Percentiles rank a stretch among this genome's conserved stretches.
phyloP scores from a whole-genome alignment of 1,140 invertebrate genomes.

The Chelonus insularis region DNA sequence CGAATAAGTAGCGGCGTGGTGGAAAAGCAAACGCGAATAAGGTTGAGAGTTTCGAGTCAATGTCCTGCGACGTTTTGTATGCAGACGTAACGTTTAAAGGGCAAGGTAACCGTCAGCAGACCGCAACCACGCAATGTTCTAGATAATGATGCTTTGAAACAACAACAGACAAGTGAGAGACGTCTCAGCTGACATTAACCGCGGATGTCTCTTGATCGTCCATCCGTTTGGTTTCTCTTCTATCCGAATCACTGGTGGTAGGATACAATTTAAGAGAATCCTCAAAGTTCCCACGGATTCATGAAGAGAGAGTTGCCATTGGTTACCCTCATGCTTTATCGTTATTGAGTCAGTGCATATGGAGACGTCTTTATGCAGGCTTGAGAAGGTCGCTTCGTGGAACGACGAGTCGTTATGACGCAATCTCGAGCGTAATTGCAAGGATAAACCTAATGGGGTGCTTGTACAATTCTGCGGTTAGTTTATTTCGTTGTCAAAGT shows the following conservation, averaged over 20 bases:
- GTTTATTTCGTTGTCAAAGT: neutral
- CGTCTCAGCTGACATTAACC: neutral
- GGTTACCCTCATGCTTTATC: slow-evolving; percentile 3
- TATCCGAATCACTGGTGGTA: neutral
- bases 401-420: slow-evolving; percentile 2
- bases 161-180: neutral
- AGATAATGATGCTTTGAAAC: slow-evolving; percentile 6
- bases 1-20: neutral
- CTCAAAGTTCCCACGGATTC: slow-evolving; percentile 13
- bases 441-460: neutral
- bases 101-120: slow-evolving; percentile 17
- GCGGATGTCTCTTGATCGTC: slow-evolving; percentile 4
- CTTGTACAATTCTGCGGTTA: neutral
- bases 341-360: neutral
- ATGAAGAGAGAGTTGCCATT: slow-evolving; percentile 3
- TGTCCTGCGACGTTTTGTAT: slow-evolving; percentile 13
- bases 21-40: neutral
- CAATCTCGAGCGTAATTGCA: slow-evolving; percentile 2
- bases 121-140: slow-evolving; percentile 16
- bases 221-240: neutral
- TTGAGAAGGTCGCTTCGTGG: neutral
- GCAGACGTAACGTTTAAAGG: slow-evolving; percentile 14
- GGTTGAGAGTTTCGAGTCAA: neutral
- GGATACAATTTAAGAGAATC: neutral
- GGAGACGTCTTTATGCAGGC: neutral